A percentile compares a stretch with the other conserved stretches of the same genome.
Evolutionary conservation across 2,888 invertebrate species (phyloP).

Genomic region (Nudaria mundana): DNA sequence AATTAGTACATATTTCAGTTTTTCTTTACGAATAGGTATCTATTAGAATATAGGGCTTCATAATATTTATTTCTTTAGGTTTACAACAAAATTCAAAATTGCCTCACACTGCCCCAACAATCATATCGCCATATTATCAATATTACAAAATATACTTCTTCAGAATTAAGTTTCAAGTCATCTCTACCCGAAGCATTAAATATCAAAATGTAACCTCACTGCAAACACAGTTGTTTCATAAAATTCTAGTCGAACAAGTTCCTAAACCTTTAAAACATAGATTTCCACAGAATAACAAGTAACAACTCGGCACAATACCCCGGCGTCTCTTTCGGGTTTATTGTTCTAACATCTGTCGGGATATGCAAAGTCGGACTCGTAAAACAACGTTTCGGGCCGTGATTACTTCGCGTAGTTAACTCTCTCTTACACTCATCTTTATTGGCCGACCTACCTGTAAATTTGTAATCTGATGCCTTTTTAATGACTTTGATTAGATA

Average conservation of each 20-base stretch:
- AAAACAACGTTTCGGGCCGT: slow-evolving; percentile 60
- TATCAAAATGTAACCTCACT: slow-evolving; percentile 33
- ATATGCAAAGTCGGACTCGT: slow-evolving; percentile 72
- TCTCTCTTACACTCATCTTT: slow-evolving; percentile 73
- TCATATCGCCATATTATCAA: too few species aligned
- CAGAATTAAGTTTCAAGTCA: slow-evolving; percentile 18
- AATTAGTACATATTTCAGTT: slow-evolving; percentile 14
- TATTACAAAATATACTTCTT: slow-evolving; percentile 1
- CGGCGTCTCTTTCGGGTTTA: slow-evolving; percentile 62
- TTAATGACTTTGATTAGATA: slow-evolving; percentile 61
- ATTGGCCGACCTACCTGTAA: slow-evolving; percentile 69
- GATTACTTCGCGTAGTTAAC: slow-evolving; percentile 69
- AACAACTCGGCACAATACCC: slow-evolving; percentile 50
- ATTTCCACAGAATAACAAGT: slow-evolving; percentile 55
- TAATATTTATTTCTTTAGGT: too few species aligned
- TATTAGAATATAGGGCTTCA: too few species aligned
- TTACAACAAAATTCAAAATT: slow-evolving; percentile 33
- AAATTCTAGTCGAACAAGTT: slow-evolving; percentile 49
- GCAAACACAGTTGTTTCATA: slow-evolving; percentile 41
- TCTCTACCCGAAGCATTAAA: slow-evolving; percentile 31
- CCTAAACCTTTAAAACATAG: slow-evolving; percentile 54
- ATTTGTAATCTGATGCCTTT: slow-evolving; percentile 62
- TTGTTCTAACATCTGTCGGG: slow-evolving; percentile 71
- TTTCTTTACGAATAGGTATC: too few species aligned
- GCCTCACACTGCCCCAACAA: too few species aligned